Base-by-base conservation (phyloP, 37 sponge, comb jelly and placozoan genomes). In the Dysidea cf. avara region DNA sequence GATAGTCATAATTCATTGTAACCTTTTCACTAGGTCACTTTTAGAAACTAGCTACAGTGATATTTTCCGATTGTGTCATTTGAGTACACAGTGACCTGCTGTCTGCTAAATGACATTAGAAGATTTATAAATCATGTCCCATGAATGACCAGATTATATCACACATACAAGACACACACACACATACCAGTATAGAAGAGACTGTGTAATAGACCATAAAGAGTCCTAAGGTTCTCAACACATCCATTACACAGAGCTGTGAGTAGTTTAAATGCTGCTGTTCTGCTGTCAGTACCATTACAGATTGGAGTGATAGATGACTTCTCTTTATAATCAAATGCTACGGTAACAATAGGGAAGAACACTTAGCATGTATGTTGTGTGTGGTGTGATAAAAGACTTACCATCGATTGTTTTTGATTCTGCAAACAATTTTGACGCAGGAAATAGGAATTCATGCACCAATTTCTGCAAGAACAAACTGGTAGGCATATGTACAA, bases 171-270 rank as follows among this genome's bases (percentile, higher is more conserved):
- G 22, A 47, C 47, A 59, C 48, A 31, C 38, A n/a, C n/a, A n/a
- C n/a, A n/a, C n/a, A n/a, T n/a, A 88, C 92, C 78, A 26, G 87
- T 77, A 53, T 90, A 90, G 72, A 90, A 94, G 36, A 91, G 80
- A 21, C 81, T 60, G 21, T 30, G 55, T 16, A 88, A 80, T 17
- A 79, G 73, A 1, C 53, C 39, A 39, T 79, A 78, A 26, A 94
- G 80, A 37, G 68, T 56, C 7, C 56, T 56, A 16, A 94, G 40
- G 58, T 94, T 94, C 62, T 78, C 70, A 14, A 72, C 13, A 26
- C 84, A 94, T 26, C 86, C 87, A 39, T 51, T 71, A 73, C 92
- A 90, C 40, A 94, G 76, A 22, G 87, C 93, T 46, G 71, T 80
- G 61, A 94, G 66, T 33, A 94, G 62, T 52, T 78, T 83, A 65